Evolutionary conservation across 2,797 vertebrate genomes (phyloP).

Genomic region (Vespertilio murinus): DNA sequence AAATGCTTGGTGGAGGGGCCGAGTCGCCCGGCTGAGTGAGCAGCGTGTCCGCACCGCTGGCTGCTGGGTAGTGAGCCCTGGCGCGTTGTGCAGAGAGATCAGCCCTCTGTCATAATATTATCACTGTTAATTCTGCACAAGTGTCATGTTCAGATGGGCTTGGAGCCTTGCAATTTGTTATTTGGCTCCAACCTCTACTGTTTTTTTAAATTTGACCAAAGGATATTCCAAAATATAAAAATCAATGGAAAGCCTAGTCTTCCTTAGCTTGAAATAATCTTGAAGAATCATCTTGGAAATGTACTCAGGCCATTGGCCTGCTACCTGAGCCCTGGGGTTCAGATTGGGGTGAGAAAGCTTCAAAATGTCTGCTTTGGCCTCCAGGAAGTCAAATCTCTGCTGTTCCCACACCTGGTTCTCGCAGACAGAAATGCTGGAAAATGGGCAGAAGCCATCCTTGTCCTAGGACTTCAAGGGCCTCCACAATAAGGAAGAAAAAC

Average conservation of each 20-base stretch:
- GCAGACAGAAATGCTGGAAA: not conserved
- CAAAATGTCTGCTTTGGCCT: not conserved
- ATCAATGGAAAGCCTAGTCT: not conserved
- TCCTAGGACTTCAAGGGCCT: not conserved
- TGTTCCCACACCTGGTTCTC: not conserved
- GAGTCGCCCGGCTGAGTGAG: not conserved
- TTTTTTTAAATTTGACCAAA: conserved; percentile 53
- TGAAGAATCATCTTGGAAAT: not conserved
- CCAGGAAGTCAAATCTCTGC: not conserved
- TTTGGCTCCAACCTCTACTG: conserved; percentile 32
- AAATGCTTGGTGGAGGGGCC: not conserved
- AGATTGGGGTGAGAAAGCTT: not conserved
- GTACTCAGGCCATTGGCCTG: not conserved
- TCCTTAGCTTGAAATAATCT: conserved; percentile 30
- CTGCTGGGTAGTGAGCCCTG: not conserved
- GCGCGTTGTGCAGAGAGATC: not conserved
- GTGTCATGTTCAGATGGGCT: conserved; percentile 29
- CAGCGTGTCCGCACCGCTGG: not conserved
- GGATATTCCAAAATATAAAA: not conserved
- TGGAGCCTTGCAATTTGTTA: conserved; percentile 4
- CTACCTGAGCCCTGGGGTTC: not conserved
- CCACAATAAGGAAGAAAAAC: not conserved
- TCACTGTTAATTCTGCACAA: conserved; percentile 8
- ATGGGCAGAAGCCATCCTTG: not conserved
- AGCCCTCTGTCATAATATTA: conserved; percentile 19